phyloP scores from a whole-genome alignment of 2,113 vertebrate genomes.

The Corythornis madagascariensis region DNA sequence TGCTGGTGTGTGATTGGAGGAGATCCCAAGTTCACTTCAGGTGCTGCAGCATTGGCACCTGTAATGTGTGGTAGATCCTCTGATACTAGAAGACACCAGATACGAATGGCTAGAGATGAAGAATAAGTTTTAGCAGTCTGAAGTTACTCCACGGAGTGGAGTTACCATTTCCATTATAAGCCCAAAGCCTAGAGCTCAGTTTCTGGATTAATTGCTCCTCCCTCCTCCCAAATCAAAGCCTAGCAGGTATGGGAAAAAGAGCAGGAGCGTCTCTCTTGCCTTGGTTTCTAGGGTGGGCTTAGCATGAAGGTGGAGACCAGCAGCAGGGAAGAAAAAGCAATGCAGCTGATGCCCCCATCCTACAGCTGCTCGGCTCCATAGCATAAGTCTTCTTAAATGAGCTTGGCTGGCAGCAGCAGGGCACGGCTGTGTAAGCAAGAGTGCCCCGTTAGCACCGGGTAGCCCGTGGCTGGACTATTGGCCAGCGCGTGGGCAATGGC shows the following conservation, averaged over 20 bases:
- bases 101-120: neutral
- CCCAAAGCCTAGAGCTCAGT: neutral
- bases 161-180: neutral
- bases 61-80: neutral
- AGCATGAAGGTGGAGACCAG: neutral
- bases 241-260: neutral
- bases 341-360: neutral
- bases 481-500: slow-evolving; percentile 34
- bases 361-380: neutral
- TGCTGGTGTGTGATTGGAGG: neutral
- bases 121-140: neutral
- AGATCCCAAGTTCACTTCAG: neutral
- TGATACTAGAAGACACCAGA: neutral
- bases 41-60: neutral
- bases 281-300: neutral
- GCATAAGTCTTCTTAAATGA: neutral
- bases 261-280: neutral
- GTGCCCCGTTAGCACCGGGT: neutral
- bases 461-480: neutral
- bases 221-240: neutral
- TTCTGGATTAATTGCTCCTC: neutral
- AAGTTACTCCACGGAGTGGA: neutral
- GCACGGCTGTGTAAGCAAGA: neutral
- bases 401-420: neutral
- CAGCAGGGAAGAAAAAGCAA: neutral